A percentile compares a stretch with the other conserved stretches of the same genome.
phyloP scores from a whole-genome alignment of 2,797 vertebrate species.

The Octomys mimax region DNA sequence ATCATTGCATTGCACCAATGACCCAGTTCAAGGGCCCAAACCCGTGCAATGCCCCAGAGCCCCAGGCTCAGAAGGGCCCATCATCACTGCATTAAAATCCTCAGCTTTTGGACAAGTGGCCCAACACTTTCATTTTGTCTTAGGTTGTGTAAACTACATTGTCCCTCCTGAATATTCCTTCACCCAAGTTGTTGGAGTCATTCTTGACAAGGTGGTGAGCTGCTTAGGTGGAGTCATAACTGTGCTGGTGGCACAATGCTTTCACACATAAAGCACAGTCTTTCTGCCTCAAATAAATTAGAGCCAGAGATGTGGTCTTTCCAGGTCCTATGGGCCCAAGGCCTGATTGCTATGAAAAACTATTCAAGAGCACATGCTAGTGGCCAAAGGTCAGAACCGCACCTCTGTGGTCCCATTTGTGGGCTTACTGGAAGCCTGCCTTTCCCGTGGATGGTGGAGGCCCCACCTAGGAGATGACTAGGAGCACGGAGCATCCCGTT shows the following conservation, averaged over 20 bases:
- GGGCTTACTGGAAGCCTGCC: background rate
- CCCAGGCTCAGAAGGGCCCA: background rate
- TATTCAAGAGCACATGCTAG: constrained; percentile 97
- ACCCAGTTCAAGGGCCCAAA: background rate
- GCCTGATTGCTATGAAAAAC: constrained; percentile 87
- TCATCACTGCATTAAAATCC: background rate
- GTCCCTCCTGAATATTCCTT: background rate
- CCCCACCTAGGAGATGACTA: constrained; percentile 60
- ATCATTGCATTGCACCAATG: background rate
- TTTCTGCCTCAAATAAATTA: constrained; percentile 87
- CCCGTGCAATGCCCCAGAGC: too few relatives aligned
- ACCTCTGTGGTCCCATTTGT: constrained; percentile 68
- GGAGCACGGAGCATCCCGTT: constrained; percentile 58
- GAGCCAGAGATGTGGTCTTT: constrained; percentile 85
- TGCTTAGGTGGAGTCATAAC: constrained; percentile 40
- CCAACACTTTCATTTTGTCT: background rate
- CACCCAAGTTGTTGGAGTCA: background rate
- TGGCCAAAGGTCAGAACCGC: constrained; percentile 91
- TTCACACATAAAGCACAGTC: constrained; percentile 85
- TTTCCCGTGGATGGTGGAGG: background rate
- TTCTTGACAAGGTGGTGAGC: constrained; percentile 53
- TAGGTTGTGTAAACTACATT: background rate
- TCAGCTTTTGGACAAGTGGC: background rate
- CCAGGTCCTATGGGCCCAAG: constrained; percentile 75
- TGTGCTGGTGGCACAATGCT: constrained; percentile 75